These are phyloP conservation scores for Helicoverpa assulta DNA, from an alignment of 2,888 invertebrate species.

Conservation along the genomic window DNA sequence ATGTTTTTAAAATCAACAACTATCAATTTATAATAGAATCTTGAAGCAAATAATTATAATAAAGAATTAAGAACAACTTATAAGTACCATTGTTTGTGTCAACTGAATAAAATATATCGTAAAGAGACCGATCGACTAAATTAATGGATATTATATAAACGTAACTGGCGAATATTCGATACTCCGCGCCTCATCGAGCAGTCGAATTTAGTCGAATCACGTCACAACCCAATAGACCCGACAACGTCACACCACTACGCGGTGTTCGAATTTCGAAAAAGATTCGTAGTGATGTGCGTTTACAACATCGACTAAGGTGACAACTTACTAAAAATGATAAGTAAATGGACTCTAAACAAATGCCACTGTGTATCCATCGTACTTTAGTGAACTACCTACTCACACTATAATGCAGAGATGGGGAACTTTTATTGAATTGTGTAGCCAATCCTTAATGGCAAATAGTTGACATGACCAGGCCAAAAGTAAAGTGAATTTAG, in stretches of 20 bases:
- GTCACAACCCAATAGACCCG: slow-evolving; percentile 63
- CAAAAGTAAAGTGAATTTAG: too few species aligned
- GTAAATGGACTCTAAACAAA: slow-evolving; percentile 33
- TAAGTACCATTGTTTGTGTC: slow-evolving; percentile 65
- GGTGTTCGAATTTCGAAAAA: slow-evolving; percentile 37
- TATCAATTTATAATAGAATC: slow-evolving; percentile 64
- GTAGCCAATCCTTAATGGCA: too few species aligned
- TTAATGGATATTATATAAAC: slow-evolving; percentile 57
- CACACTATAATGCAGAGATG: slow-evolving; percentile 33
- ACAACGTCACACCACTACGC: slow-evolving; percentile 61
- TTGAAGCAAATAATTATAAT: slow-evolving; percentile 65
- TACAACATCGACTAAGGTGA: slow-evolving; percentile 56
- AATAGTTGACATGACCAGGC: too few species aligned
- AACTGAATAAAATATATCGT: slow-evolving; percentile 60
- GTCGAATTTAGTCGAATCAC: slow-evolving; percentile 57
- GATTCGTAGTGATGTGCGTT: slow-evolving; percentile 52
- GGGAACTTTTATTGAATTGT: too few species aligned
- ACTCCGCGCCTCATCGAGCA: slow-evolving; percentile 55
- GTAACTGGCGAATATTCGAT: slow-evolving; percentile 58
- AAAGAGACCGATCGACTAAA: slow-evolving; percentile 57
- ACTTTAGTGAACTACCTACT: slow-evolving; percentile 42
- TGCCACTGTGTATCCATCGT: slow-evolving; percentile 27
- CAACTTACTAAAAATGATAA: slow-evolving; percentile 59
- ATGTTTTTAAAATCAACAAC: slow-evolving; percentile 60
- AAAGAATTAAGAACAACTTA: slow-evolving; percentile 67